Percentiles rank a stretch among this genome's conserved stretches.
Evolutionary conservation across 2,797 vertebrate genomes (phyloP).

Genomic region (Lepilemur septentrionalis): DNA sequence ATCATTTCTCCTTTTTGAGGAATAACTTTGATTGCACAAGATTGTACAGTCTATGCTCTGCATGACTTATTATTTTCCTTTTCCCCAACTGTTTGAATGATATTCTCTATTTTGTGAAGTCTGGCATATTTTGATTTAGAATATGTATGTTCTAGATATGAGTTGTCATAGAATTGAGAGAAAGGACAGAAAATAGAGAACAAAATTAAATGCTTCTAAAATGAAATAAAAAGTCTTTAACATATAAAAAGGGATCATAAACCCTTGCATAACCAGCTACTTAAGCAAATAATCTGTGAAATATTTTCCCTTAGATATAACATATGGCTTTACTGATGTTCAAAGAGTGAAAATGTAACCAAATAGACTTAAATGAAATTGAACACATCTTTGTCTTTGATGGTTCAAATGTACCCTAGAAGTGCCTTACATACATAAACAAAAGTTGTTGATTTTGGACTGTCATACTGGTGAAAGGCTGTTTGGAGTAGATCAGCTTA

Average conservation of each 20-base stretch:
- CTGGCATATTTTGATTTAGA: neutral
- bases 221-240: neutral
- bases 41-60: neutral
- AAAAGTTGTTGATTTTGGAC: slow-evolving; percentile 60
- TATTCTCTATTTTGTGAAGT: neutral
- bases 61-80: neutral
- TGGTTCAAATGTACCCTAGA: slow-evolving; percentile 1
- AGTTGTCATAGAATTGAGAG: neutral
- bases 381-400: slow-evolving; percentile 39
- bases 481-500: slow-evolving; percentile 35
- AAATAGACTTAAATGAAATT: slow-evolving; percentile 11
- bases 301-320: slow-evolving; percentile 7
- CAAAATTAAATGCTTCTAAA: neutral
- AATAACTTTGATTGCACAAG: neutral
- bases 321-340: neutral
- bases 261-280: neutral
- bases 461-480: slow-evolving; percentile 3
- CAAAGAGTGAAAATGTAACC: slow-evolving; percentile 10
- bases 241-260: neutral
- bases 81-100: neutral
- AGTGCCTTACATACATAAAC: slow-evolving; percentile 40
- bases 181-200: neutral
- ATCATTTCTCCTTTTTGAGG: neutral
- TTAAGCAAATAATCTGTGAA: slow-evolving; percentile 11
- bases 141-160: neutral